Evolutionary conservation across 1,140 invertebrate genomes (phyloP), one percentile per base, ranked within the genome.

Genomic region (Varroa destructor): DNA sequence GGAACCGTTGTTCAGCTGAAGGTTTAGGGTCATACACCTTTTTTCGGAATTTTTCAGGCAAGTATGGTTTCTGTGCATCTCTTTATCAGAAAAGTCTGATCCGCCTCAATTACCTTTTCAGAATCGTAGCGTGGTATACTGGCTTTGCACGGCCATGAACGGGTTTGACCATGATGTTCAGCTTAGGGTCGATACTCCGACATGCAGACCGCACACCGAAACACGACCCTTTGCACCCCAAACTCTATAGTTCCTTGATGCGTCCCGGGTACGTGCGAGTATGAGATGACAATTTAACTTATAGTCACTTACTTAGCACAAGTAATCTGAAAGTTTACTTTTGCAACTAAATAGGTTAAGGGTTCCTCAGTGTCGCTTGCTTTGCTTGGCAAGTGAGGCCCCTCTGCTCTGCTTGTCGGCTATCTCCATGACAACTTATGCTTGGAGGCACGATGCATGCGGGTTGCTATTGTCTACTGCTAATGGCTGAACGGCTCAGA

Each of bases 111-210:
- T 40, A n/a, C 36, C 61, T 2, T 10, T 43, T 46, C 40, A 67
- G 61, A 43, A 67, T 67, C 61, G 12, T 10, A 67, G 40, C 40
- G 37, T 37, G 12, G 61, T 67, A 46, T 67, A 67, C 37, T 67
- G 61, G 36, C 40, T 67, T 12, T 46, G 61, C 12, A 67, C 40
- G 14, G 40, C 61, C 61, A 14, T 40, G 14, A 1, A 67, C 12
- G 1, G 40, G 10, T 12, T 46, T 40, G 37, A 43, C 14, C 40
- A 40, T 67, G 10, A 67, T 67, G 40, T 40, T 40, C 46, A 1
- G 40, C 37, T 12, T 37, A 36, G 61, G 46, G 12, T 12, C 61
- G 37, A 8, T 67, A 67, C 40, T 46, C 40, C 12, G 40, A 14
- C 40, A 40, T 40, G 40, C 36, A 37, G 40, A 67, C 61, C 36